Conservation (phyloP, 2,797 vertebrate species). For the Dendrocincla tyrannina region DNA sequence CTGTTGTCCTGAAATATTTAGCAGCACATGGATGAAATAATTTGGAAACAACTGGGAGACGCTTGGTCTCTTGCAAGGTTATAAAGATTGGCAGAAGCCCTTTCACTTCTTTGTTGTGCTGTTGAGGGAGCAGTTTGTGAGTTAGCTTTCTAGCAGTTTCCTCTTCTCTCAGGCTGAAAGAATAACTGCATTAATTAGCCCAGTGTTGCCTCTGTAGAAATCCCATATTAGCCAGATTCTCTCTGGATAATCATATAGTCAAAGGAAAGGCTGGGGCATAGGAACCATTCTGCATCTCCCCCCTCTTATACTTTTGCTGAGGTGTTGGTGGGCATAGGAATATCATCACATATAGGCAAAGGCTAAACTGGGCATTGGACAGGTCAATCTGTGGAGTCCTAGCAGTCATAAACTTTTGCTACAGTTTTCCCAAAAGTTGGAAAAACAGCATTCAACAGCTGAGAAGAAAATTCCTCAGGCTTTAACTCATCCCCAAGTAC, state of each 20-base stretch:
- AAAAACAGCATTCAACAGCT: neutral
- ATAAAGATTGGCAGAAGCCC: neutral
- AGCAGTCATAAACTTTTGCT: neutral
- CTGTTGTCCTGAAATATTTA: neutral
- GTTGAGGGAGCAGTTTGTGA: neutral
- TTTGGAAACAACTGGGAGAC: neutral
- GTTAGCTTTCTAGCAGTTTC: neutral
- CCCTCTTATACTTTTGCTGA: neutral
- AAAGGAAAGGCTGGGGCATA: neutral
- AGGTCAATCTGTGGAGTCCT: neutral
- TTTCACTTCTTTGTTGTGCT: neutral
- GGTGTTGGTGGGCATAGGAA: neutral
- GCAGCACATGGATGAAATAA: neutral
- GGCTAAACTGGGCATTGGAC: neutral
- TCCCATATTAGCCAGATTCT: neutral
- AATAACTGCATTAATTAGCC: neutral
- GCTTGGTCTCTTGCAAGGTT: neutral
- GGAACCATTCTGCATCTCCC: neutral
- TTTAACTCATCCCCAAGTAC: neutral
- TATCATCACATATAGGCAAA: neutral
- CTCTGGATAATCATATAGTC: neutral
- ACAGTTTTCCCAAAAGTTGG: neutral
- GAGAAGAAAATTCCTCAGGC: neutral
- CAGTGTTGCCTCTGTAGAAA: neutral
- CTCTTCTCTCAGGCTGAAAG: neutral